These are phyloP conservation scores for Aphelenchoides fujianensis DNA, from an alignment of 1,140 invertebrate genomes.

Conservation along the genomic window DNA sequence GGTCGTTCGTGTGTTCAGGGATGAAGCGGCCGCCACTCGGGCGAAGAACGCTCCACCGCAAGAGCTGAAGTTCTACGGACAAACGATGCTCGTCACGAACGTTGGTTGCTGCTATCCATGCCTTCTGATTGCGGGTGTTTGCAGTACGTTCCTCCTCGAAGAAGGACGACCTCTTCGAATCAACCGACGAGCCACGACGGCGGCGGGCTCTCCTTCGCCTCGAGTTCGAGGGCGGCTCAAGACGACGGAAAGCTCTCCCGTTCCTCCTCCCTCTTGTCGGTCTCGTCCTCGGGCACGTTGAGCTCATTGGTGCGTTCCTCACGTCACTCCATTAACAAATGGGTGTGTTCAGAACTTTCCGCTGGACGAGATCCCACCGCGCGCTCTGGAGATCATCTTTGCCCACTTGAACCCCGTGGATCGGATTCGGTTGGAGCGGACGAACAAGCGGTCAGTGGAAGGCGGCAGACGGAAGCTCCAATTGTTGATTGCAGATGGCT, in stretches of 20 bases:
- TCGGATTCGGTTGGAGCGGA: conserved; percentile 55
- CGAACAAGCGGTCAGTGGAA: conserved; percentile 54
- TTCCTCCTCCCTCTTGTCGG: conserved; percentile 40
- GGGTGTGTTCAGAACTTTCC: conserved; percentile 16
- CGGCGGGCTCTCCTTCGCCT: conserved; percentile 3
- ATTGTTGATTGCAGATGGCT: too few relatives aligned
- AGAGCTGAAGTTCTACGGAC: conserved; percentile 61
- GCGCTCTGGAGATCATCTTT: conserved; percentile 48
- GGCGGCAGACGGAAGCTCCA: too few relatives aligned
- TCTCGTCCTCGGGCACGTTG: conserved; percentile 38
- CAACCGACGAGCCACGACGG: not conserved
- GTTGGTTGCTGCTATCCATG: conserved; percentile 21
- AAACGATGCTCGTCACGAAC: conserved; percentile 50
- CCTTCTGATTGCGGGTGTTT: not conserved
- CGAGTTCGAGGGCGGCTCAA: not conserved
- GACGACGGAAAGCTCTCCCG: conserved; percentile 48
- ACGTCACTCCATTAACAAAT: conserved; percentile 1
- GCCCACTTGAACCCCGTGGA: conserved; percentile 45
- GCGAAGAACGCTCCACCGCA: conserved; percentile 49
- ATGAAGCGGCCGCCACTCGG: conserved; percentile 31
- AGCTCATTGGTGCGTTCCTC: conserved; percentile 24
- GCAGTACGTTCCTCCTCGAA: not conserved
- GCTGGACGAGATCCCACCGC: conserved; percentile 47
- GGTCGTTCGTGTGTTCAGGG: conserved; percentile 1
- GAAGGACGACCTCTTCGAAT: conserved; percentile 13